These are phyloP conservation scores for Hypercompe scribonia DNA, from an alignment of 2,888 invertebrate genomes.

Conservation along the genomic window DNA sequence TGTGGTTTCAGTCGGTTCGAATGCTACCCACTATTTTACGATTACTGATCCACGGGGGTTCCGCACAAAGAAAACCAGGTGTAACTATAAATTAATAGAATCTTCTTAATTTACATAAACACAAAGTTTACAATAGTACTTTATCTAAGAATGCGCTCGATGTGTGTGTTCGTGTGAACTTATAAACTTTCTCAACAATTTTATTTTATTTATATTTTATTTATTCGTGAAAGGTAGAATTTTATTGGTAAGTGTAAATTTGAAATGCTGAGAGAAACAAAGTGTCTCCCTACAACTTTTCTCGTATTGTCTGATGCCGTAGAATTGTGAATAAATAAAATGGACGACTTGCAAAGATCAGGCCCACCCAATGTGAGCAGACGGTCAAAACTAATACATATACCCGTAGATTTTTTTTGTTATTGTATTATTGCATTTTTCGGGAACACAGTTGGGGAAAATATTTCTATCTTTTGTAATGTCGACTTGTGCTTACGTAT, in stretches of 20 bases:
- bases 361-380: not conserved
- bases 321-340: not conserved
- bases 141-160: not conserved
- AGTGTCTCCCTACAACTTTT: not conserved
- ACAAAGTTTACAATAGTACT: not conserved
- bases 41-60: not conserved
- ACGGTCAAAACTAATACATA: not conserved
- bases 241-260: not conserved
- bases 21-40: not conserved
- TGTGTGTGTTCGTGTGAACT: not conserved
- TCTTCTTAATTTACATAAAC: not conserved
- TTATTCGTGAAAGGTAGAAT: not conserved
- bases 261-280: not conserved
- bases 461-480: no score
- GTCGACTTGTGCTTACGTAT: no score
- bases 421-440: no score
- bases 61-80: not conserved
- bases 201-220: not conserved
- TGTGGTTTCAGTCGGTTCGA: not conserved
- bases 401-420: no score
- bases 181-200: not conserved
- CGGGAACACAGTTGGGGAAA: no score
- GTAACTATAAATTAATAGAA: not conserved
- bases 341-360: not conserved
- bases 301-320: not conserved